Conservation (phyloP, 2,797 vertebrate genomes). For the Falco berigora region DNA sequence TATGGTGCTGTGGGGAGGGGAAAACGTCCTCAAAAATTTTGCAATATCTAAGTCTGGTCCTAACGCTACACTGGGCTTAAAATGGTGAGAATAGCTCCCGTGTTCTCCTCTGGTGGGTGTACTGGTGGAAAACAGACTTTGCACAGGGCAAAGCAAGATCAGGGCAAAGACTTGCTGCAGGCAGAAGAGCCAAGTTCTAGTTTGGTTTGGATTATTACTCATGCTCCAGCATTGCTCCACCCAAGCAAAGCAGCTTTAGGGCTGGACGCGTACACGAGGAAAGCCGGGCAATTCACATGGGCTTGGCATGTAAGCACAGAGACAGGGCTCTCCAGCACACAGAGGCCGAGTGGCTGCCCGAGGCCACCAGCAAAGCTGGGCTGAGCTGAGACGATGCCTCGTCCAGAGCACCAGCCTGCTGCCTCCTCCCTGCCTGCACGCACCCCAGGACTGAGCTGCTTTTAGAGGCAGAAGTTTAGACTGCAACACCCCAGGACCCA, state of each 20-base stretch:
- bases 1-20: background rate
- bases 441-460: background rate
- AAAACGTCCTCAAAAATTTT: background rate
- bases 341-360: background rate
- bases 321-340: background rate
- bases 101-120: background rate
- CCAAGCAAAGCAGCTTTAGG: background rate
- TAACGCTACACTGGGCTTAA: background rate
- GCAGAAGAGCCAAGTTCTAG: background rate
- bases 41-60: background rate
- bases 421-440: background rate
- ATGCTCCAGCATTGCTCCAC: background rate
- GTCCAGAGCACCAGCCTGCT: background rate
- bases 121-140: background rate
- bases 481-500: background rate
- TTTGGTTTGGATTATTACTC: background rate
- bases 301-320: background rate
- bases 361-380: background rate
- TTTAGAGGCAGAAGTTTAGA: background rate
- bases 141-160: background rate
- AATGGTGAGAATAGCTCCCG: background rate
- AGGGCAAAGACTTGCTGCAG: background rate
- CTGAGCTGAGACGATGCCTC: background rate
- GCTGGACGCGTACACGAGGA: fast-evolving
- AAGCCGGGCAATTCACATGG: background rate